These are phyloP conservation scores for Vireo griseus DNA, from an alignment of 2,797 vertebrate species.

Conservation along the genomic window DNA sequence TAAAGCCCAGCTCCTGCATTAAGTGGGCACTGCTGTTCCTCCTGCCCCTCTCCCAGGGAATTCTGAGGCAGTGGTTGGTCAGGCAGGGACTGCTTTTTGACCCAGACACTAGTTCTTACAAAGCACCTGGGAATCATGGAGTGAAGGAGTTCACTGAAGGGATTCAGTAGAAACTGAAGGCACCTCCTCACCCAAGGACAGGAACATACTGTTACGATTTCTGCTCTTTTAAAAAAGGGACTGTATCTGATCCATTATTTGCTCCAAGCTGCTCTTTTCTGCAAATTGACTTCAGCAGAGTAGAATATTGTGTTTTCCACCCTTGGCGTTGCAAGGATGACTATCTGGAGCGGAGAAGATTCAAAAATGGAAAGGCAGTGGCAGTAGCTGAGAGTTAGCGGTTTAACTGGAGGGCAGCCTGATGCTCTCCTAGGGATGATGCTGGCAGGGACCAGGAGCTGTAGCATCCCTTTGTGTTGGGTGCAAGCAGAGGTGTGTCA, in stretches of 20 bases:
- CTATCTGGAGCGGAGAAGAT: background rate
- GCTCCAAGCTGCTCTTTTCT: background rate
- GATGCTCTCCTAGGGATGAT: background rate
- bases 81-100: background rate
- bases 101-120: background rate
- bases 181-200: background rate
- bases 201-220: background rate
- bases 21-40: background rate
- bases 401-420: constrained; percentile 7
- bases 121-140: background rate
- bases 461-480: background rate
- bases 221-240: background rate
- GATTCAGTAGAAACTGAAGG: background rate
- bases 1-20: background rate
- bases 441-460: background rate
- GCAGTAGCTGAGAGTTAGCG: background rate
- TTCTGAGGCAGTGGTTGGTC: background rate
- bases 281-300: background rate
- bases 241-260: background rate
- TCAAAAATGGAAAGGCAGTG: background rate
- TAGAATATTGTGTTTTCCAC: background rate
- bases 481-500: background rate
- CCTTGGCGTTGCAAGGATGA: background rate
- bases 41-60: background rate
- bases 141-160: background rate